Conservation (phyloP, 1,140 invertebrate genomes). For the Mycetomoellerius zeteki region DNA sequence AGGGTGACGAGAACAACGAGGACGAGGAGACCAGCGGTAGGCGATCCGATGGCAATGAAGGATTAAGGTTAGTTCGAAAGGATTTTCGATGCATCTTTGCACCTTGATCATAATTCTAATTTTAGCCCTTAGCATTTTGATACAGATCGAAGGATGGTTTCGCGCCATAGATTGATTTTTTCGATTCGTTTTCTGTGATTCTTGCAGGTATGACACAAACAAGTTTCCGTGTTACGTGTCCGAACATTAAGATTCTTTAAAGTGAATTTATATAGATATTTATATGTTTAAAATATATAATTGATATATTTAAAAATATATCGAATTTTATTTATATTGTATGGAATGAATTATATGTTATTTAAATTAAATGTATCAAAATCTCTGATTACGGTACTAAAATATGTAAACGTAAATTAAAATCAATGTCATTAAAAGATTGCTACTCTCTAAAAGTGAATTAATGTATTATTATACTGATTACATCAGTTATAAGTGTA, state of each 20-base stretch:
- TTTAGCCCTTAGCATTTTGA: background rate
- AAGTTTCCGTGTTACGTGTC: background rate
- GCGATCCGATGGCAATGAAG: constrained; percentile 82
- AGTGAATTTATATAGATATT: background rate
- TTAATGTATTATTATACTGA: too few relatives aligned
- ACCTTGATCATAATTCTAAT: background rate
- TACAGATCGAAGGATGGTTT: background rate
- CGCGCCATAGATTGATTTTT: background rate
- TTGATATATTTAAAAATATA: too few relatives aligned
- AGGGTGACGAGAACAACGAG: constrained; percentile 85
- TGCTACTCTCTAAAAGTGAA: too few relatives aligned
- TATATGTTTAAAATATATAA: background rate
- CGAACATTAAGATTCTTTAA: background rate
- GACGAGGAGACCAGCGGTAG: constrained; percentile 84
- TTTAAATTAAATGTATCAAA: background rate
- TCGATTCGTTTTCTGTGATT: background rate
- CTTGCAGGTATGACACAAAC: background rate
- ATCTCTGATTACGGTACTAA: background rate
- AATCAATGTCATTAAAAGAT: background rate
- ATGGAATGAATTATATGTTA: background rate
- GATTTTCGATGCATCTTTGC: background rate
- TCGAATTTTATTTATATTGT: background rate
- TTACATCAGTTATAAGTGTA: too few relatives aligned
- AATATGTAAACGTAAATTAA: background rate
- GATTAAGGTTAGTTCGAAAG: constrained; percentile 82